These are phyloP conservation scores for Lasioglossum zephyrum DNA, from an alignment of 2,888 invertebrate genomes.

Conservation along the genomic window DNA sequence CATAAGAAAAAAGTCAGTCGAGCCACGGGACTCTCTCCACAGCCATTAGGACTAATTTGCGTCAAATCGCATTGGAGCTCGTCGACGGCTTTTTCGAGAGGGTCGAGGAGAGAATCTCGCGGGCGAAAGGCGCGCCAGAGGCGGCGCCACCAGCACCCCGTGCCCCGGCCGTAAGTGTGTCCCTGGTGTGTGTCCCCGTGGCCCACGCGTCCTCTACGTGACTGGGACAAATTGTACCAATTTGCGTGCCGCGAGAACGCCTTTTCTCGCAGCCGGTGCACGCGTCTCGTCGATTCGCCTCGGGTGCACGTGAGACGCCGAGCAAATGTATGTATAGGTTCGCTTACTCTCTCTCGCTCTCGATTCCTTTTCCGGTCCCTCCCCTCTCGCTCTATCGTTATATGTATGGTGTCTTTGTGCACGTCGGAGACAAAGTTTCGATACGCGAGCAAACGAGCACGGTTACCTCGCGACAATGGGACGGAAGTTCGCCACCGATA, in stretches of 20 bases:
- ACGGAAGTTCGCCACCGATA: slow-evolving; percentile 25
- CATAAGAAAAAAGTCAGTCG: slow-evolving; percentile 26
- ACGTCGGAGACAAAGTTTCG: slow-evolving; percentile 27
- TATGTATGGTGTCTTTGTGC: neutral
- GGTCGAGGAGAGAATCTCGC: slow-evolving; percentile 18
- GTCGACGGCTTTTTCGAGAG: slow-evolving; percentile 60
- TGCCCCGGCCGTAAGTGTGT: slow-evolving; percentile 43
- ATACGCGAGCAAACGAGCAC: slow-evolving; percentile 26
- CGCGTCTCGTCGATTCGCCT: slow-evolving; percentile 35
- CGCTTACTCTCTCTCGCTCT: neutral
- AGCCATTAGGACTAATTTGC: slow-evolving; percentile 80
- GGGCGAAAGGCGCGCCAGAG: slow-evolving; percentile 46
- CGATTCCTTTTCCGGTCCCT: neutral
- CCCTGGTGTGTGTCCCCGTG: neutral
- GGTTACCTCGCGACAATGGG: neutral
- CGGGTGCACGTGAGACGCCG: slow-evolving; percentile 17
- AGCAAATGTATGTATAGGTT: neutral
- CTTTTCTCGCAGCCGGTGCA: slow-evolving; percentile 54
- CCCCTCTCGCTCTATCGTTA: neutral
- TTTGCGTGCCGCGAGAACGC: slow-evolving; percentile 65
- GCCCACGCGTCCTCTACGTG: slow-evolving; percentile 73
- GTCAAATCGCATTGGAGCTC: slow-evolving; percentile 76
- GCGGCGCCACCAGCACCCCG: slow-evolving; percentile 53
- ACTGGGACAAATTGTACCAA: slow-evolving; percentile 78
- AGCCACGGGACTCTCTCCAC: slow-evolving; percentile 47